Evolutionary conservation across 2,113 vertebrate species (phyloP).

Genomic region (Pristiophorus japonicus): DNA sequence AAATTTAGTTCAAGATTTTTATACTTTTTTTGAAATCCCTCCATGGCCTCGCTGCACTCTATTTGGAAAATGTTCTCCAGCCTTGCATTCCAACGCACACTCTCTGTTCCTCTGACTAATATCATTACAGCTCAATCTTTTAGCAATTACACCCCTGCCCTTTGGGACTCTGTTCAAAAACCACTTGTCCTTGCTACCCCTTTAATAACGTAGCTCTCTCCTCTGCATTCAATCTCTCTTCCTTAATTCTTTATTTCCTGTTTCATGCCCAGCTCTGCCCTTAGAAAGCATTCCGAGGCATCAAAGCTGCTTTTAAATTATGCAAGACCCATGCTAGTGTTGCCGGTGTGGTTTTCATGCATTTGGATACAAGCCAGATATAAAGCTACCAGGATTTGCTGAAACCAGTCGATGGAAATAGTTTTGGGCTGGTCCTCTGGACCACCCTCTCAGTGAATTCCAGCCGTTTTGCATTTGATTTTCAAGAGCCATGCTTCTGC

Average conservation of each 20-base stretch:
- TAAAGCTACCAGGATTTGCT: not conserved
- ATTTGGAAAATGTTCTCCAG: not conserved
- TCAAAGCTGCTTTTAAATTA: slow-evolving; percentile 22
- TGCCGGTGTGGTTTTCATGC: slow-evolving; percentile 6
- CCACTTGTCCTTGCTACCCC: not conserved
- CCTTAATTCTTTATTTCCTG: slow-evolving; percentile 28
- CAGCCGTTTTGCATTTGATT: not conserved
- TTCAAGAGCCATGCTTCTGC: not conserved
- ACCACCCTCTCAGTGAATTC: not conserved
- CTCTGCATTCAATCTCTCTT: not conserved
- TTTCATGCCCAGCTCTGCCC: not conserved
- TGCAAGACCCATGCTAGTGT: not conserved
- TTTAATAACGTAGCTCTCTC: not conserved
- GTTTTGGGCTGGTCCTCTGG: not conserved
- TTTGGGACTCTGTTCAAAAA: not conserved
- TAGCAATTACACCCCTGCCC: not conserved
- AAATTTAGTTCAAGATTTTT: not conserved
- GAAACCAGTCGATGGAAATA: not conserved
- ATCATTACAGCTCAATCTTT: not conserved
- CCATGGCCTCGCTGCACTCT: not conserved
- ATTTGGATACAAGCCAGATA: not conserved
- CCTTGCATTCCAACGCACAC: not conserved
- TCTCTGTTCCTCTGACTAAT: not conserved
- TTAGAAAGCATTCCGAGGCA: slow-evolving; percentile 10
- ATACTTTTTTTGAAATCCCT: not conserved